Conservation (phyloP, 37 sponge, comb jelly and placozoan species). For the Chondrosia reniformis region DNA sequence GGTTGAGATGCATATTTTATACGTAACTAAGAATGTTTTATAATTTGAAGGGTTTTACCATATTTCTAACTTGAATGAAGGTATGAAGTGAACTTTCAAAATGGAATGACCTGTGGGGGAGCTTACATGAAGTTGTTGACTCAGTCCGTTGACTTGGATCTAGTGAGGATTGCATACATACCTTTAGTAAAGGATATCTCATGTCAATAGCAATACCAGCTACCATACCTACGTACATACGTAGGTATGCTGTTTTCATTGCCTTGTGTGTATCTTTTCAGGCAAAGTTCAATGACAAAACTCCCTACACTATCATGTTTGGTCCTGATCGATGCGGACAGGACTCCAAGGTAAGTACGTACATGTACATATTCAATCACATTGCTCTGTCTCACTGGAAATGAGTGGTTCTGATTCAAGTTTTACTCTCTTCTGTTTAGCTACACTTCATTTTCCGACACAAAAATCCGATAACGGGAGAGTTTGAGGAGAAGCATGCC, state of each 20-base stretch:
- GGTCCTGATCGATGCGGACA: slow-evolving; percentile 97
- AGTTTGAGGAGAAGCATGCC: slow-evolving; percentile 95
- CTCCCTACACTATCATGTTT: slow-evolving; percentile 98
- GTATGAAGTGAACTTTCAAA: slow-evolving; percentile 97
- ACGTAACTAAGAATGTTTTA: too few relatives aligned
- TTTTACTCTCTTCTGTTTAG: slow-evolving; percentile 20
- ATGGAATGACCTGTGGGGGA: slow-evolving; percentile 88
- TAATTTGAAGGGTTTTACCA: too few relatives aligned
- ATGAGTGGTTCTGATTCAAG: not conserved
- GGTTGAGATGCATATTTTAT: too few relatives aligned
- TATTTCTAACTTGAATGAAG: too few relatives aligned
- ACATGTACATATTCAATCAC: not conserved
- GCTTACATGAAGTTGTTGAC: slow-evolving; percentile 94
- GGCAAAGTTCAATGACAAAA: slow-evolving; percentile 77
- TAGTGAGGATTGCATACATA: slow-evolving; percentile 68
- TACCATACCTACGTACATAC: too few relatives aligned
- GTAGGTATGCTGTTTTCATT: not conserved
- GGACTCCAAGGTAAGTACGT: slow-evolving; percentile 65
- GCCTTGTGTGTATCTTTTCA: slow-evolving; percentile 4
- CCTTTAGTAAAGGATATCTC: not conserved
- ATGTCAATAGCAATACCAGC: too few relatives aligned
- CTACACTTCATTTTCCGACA: slow-evolving; percentile 91
- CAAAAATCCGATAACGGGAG: slow-evolving; percentile 90
- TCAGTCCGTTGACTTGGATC: slow-evolving; percentile 33
- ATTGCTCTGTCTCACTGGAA: not conserved